Conservation (phyloP, 2,888 invertebrate genomes). For the Mythimna albipuncta region DNA sequence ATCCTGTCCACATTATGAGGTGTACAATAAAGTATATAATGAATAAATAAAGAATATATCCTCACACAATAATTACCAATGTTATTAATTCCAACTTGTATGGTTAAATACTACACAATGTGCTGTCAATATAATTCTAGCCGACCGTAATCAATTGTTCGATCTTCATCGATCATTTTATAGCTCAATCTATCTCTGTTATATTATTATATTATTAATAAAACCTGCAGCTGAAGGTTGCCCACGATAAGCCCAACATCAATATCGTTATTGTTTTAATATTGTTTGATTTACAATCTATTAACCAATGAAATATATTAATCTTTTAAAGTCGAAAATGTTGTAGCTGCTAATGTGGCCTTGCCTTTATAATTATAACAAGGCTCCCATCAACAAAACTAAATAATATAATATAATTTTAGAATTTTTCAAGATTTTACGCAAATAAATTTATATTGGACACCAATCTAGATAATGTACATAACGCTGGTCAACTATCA, state of each 20-base stretch:
- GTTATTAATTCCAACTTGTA: constrained; percentile 4
- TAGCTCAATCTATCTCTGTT: constrained; percentile 41
- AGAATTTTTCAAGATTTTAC: no score
- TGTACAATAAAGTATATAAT: not conserved
- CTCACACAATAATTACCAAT: not conserved
- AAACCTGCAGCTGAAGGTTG: constrained; percentile 30
- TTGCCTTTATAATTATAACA: not conserved
- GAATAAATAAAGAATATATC: not conserved
- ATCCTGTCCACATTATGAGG: no score
- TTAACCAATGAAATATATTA: not conserved
- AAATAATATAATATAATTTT: no score
- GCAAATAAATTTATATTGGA: no score
- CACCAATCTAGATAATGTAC: no score
- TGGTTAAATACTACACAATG: constrained; percentile 22
- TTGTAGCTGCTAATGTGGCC: not conserved
- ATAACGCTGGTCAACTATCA: no score
- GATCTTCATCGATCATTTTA: constrained; percentile 45
- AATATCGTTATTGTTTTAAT: constrained; percentile 27
- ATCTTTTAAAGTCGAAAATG: not conserved
- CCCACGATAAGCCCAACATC: constrained; percentile 17
- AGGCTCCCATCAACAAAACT: no score
- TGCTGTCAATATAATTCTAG: constrained; percentile 27
- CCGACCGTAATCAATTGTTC: constrained; percentile 19
- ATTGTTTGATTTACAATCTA: constrained; percentile 23
- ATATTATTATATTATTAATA: not conserved